phyloP scores from a whole-genome alignment of 2,888 invertebrate genomes.

The Caenorhabditis japonica region DNA sequence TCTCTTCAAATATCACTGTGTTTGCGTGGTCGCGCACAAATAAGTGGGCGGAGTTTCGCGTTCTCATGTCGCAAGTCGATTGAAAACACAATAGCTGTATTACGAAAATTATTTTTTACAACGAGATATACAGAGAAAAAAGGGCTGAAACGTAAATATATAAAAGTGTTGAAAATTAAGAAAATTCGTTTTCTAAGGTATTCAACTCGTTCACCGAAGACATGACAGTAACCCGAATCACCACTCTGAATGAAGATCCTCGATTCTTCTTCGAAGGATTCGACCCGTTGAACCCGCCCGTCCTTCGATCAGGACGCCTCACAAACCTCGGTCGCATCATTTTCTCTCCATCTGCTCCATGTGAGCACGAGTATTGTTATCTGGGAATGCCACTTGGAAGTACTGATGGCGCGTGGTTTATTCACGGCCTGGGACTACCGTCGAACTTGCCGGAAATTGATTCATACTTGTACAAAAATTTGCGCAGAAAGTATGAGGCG shows the following conservation, averaged over 20 bases:
- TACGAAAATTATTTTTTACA: too few relatives aligned
- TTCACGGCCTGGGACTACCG: conserved; percentile 82
- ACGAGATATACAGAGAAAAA: too few relatives aligned
- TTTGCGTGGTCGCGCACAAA: too few relatives aligned
- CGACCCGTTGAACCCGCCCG: conserved; percentile 77
- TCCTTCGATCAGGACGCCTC: conserved; percentile 73
- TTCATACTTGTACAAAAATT: conserved; percentile 81
- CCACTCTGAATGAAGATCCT: conserved; percentile 82
- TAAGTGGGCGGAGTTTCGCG: too few relatives aligned
- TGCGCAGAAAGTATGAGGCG: conserved; percentile 81
- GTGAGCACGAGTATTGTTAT: conserved; percentile 83
- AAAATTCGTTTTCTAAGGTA: conserved; percentile 73
- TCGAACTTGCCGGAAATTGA: conserved; percentile 84
- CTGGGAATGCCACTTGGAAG: conserved; percentile 81
- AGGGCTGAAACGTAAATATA: too few relatives aligned
- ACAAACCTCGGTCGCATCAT: conserved; percentile 77
- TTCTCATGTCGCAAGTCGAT: too few relatives aligned
- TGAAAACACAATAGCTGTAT: too few relatives aligned
- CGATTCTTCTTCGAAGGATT: conserved; percentile 80
- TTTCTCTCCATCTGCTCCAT: conserved; percentile 55
- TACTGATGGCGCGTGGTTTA: conserved; percentile 83
- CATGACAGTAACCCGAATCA: conserved; percentile 85
- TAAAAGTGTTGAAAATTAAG: neutral
- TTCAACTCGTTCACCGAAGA: conserved; percentile 74
- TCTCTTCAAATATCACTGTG: too few relatives aligned